Evolutionary conservation across 1,140 invertebrate genomes (phyloP).

Genomic region (Conus betulinus): DNA sequence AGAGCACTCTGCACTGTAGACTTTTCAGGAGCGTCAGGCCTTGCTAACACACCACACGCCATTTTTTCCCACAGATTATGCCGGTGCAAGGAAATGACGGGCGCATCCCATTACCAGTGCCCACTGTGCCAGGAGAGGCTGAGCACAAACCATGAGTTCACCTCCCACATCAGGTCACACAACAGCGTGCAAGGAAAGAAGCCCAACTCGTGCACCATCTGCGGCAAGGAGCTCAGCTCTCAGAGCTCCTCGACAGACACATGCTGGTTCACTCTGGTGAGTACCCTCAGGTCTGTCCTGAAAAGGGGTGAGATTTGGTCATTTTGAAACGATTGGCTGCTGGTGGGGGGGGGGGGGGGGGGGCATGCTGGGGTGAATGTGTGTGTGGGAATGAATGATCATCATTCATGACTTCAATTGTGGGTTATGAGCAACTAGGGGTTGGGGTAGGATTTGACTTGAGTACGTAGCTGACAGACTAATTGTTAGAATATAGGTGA

Average conservation of each 20-base stretch:
- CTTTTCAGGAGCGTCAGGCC: background rate
- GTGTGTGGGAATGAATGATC: too few species aligned
- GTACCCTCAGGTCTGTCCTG: background rate
- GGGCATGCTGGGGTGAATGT: too few species aligned
- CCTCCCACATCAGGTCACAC: conserved; percentile 81
- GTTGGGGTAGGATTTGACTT: too few species aligned
- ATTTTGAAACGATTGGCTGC: too few species aligned
- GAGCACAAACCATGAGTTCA: conserved; percentile 81
- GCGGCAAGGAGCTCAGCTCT: conserved; percentile 82
- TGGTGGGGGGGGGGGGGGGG: too few species aligned
- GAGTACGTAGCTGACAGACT: too few species aligned
- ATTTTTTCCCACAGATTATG: conserved; percentile 64
- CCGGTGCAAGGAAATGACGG: conserved; percentile 61
- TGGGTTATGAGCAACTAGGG: too few species aligned
- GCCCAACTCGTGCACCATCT: conserved; percentile 77
- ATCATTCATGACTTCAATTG: too few species aligned
- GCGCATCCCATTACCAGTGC: conserved; percentile 79
- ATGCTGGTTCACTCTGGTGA: conserved; percentile 75
- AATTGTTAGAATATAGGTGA: too few species aligned
- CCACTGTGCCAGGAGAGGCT: conserved; percentile 82
- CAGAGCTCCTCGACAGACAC: conserved; percentile 81
- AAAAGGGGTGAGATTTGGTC: too few species aligned
- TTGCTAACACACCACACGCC: too few species aligned
- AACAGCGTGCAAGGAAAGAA: conserved; percentile 56
- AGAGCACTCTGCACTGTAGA: background rate